Evolutionary conservation across 2,888 invertebrate species (phyloP), one percentile per base, ranked within the genome.

Genomic region (Acronicta leporina): DNA sequence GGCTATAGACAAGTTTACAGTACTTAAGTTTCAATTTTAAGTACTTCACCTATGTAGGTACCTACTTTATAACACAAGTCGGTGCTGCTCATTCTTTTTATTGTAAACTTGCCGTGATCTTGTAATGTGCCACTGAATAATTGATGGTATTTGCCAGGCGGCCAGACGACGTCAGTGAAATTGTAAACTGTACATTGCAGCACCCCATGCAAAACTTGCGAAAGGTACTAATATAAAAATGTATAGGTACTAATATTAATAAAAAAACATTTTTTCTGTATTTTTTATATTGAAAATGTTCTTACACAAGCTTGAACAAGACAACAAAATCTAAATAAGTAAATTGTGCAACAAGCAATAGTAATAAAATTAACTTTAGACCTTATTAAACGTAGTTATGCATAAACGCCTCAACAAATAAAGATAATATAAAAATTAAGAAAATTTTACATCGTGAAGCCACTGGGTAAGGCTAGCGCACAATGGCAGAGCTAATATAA

Each of bases 291-390:
- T 83, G 76, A 80, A 89, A 86, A 87, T 76, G 79, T 84, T 82
- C 75, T 77, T 87, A 90, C 87, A 88, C 79, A 89, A 90, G 90
- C 90, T 87, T 81, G 82, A 85, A 85, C 71, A 77, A 84, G 80
- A 86, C 80, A 86, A 86, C 75, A 61, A 81, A 80, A 68, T 85
- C 78, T 58, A 90, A 87, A 86, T 79, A 80, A 87, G 81, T 87
- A 88, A 79, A 87, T 87, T 87, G 89, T 89, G 90, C 91, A 89
- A 88, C 80, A 89, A 84, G 87, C 86, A 80, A 84, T 74, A 75
- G 81, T 75, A 83, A 85, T 79, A 86, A 85, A 82, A 61, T 73
- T 83, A 64, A 68, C 68, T 75, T 77, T 73, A 79, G 73, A 83
- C 79, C 67, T 70, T 68, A 68, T 72, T 80, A 81, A 77, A 69